Conservation (phyloP, 2,797 vertebrate genomes). For the Euthynnus affinis region DNA sequence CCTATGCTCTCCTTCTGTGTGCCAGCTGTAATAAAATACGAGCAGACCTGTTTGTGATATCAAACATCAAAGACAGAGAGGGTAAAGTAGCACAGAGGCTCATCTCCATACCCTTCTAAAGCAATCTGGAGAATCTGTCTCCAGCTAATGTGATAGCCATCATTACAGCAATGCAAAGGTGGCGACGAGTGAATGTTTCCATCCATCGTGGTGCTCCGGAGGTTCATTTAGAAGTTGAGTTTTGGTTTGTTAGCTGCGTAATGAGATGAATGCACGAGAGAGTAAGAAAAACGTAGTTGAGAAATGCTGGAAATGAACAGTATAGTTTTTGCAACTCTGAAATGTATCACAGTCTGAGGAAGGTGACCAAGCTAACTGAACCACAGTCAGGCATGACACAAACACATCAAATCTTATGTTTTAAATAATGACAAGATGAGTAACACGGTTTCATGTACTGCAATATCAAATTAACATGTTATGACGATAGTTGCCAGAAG, state of each 20-base stretch:
- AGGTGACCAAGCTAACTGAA: slow-evolving; percentile 21
- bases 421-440: slow-evolving; percentile 28
- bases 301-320: slow-evolving; percentile 49
- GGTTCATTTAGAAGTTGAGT: slow-evolving; percentile 51
- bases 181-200: slow-evolving; percentile 33
- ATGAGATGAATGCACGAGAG: slow-evolving; percentile 50
- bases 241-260: slow-evolving; percentile 48
- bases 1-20: slow-evolving; percentile 34
- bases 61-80: slow-evolving; percentile 73
- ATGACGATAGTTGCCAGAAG: background rate
- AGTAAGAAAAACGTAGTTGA: slow-evolving; percentile 25
- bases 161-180: slow-evolving; percentile 57
- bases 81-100: slow-evolving; percentile 68
- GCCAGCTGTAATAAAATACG: slow-evolving; percentile 72
- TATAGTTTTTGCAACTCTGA: slow-evolving; percentile 35
- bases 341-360: slow-evolving; percentile 23
- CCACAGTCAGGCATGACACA: slow-evolving; percentile 20
- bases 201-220: slow-evolving; percentile 22
- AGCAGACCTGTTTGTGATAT: slow-evolving; percentile 69
- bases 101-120: slow-evolving; percentile 71
- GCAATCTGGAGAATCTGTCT: slow-evolving; percentile 61
- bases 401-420: slow-evolving; percentile 5
- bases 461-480: slow-evolving; percentile 11
- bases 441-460: slow-evolving; percentile 15
- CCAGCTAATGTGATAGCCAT: slow-evolving; percentile 40